Percentiles rank a stretch among this genome's conserved stretches.
Conservation (phyloP, 1,140 invertebrate species). For the Maniola jurtina region DNA sequence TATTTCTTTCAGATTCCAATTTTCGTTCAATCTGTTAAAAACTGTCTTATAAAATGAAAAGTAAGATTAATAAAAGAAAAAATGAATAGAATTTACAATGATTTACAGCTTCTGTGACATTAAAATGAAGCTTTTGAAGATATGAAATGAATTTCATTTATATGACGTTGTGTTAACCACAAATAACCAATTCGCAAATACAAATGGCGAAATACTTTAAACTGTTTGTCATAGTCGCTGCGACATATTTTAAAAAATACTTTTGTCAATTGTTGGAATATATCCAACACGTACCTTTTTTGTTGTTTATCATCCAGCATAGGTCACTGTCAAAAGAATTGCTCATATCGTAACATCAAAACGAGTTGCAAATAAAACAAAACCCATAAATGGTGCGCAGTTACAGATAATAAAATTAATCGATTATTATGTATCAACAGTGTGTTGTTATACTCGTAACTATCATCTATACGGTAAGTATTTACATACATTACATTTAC, state of each 20-base stretch:
- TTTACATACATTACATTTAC: no score
- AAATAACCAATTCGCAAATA: slow-evolving; percentile 28
- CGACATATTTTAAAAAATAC: slow-evolving; percentile 47
- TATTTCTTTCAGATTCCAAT: no score
- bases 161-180: slow-evolving; percentile 18
- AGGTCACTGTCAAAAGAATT: slow-evolving; percentile 51
- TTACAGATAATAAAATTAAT: slow-evolving; percentile 16
- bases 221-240: slow-evolving; percentile 39
- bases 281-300: slow-evolving; percentile 49
- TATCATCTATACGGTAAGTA: no score
- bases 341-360: slow-evolving; percentile 38
- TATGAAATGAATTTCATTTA: no score
- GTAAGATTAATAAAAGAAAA: no score
- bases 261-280: slow-evolving; percentile 50
- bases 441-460: no score
- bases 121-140: no score
- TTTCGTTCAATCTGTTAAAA: no score
- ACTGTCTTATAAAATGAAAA: no score
- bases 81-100: no score
- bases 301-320: slow-evolving; percentile 49
- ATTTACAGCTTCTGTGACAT: no score
- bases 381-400: slow-evolving; percentile 26
- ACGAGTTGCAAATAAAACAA: slow-evolving; percentile 36
- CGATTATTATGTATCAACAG: not conserved
- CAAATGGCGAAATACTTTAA: slow-evolving; percentile 38